Evolutionary conservation across 1,140 invertebrate species (phyloP).

Genomic region (Bicyclus anynana): DNA sequence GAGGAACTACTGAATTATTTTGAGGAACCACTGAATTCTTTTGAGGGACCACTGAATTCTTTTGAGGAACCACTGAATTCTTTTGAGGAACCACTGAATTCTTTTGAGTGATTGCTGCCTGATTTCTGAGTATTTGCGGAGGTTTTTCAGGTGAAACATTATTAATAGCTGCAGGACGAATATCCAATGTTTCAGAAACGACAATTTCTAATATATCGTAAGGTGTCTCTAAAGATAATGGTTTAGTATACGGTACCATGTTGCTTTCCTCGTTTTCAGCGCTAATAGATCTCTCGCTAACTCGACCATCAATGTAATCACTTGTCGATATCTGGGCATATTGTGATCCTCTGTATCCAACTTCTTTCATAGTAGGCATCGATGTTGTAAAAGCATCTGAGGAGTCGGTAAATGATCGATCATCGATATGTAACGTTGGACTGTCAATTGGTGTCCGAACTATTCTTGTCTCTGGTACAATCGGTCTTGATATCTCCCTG

Average conservation of each 20-base stretch:
- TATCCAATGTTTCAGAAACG: constrained; percentile 65
- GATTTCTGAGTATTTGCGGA: constrained; percentile 21
- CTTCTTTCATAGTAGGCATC: constrained; percentile 44
- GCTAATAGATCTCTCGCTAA: constrained; percentile 38
- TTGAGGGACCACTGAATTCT: no score
- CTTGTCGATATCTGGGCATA: constrained; percentile 22
- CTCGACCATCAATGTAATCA: constrained; percentile 38
- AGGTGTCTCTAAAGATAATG: constrained; percentile 37
- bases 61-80: no score
- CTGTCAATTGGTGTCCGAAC: constrained; percentile 14
- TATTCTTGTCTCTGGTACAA: constrained; percentile 7
- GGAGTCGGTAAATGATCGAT: constrained; percentile 36
- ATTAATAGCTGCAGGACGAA: constrained; percentile 27
- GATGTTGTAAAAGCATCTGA: constrained; percentile 45
- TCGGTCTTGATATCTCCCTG: constrained; percentile 16
- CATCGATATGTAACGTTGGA: constrained; percentile 14
- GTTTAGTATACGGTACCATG: constrained; percentile 35
- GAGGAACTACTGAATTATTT: no score
- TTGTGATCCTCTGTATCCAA: constrained; percentile 5
- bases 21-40: no score
- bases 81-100: no score
- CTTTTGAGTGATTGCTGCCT: no score
- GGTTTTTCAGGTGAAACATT: constrained; percentile 29
- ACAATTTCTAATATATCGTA: constrained; percentile 72
- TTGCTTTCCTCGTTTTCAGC: constrained; percentile 42